Evolutionary conservation across 1,140 invertebrate genomes (phyloP).

Genomic region (Cephus cinctus): DNA sequence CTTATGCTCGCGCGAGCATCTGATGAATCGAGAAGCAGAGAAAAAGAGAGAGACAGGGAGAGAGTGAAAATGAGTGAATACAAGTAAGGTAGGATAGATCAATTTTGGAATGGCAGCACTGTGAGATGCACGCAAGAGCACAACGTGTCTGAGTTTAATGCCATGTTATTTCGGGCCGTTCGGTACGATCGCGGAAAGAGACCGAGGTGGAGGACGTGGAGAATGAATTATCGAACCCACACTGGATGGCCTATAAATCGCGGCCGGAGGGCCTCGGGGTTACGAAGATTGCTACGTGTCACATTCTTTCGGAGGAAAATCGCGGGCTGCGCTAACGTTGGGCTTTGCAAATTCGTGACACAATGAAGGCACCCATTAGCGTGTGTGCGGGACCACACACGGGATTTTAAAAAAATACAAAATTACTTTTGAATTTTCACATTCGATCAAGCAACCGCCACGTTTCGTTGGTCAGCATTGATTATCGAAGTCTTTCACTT

Average conservation of each 20-base stretch:
- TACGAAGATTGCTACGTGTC: constrained; percentile 39
- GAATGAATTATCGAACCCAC: constrained; percentile 32
- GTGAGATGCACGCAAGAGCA: no score
- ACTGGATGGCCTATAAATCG: constrained; percentile 36
- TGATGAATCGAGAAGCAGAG: background rate
- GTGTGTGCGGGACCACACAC: constrained; percentile 25
- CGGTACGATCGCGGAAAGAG: background rate
- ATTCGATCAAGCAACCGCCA: no score
- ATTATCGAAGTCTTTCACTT: no score
- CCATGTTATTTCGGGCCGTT: no score
- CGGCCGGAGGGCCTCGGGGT: constrained; percentile 24
- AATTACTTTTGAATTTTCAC: no score
- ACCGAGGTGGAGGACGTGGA: background rate
- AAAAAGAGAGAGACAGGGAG: constrained; percentile 6
- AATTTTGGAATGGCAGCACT: no score
- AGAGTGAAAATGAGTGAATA: constrained; percentile 4
- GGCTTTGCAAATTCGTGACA: constrained; percentile 28
- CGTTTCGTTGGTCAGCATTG: no score
- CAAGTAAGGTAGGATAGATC: no score
- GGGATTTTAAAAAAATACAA: no score
- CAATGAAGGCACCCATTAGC: constrained; percentile 18
- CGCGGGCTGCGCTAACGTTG: constrained; percentile 29
- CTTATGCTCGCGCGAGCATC: background rate
- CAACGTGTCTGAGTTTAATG: no score
- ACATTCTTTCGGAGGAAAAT: constrained; percentile 37